Percentiles rank a stretch among this genome's conserved stretches.
Evolutionary conservation across 2,797 vertebrate genomes (phyloP).

Genomic region (Myiothlypis coronata): DNA sequence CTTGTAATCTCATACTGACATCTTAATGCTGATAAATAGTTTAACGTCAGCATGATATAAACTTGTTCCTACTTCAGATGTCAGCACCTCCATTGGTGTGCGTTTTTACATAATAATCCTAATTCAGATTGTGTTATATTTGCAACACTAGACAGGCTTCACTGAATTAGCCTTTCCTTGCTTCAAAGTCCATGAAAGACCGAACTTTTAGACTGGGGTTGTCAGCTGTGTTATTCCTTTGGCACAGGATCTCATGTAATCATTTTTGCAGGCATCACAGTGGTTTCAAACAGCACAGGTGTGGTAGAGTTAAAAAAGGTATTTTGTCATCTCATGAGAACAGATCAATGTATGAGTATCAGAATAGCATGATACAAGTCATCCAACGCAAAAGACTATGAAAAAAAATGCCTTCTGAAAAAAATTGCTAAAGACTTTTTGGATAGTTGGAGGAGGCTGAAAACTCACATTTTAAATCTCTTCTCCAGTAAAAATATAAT

Average conservation of each 20-base stretch:
- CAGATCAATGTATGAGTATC: not conserved
- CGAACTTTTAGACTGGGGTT: not conserved
- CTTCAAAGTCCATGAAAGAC: not conserved
- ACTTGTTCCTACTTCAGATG: not conserved
- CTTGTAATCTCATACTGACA: constrained; percentile 32
- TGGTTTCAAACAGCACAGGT: not conserved
- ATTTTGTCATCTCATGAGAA: not conserved
- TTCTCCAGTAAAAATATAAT: not conserved
- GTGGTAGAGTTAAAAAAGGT: not conserved
- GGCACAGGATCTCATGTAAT: not conserved
- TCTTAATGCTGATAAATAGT: constrained; percentile 46
- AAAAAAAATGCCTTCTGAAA: not conserved
- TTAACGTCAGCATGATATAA: not conserved
- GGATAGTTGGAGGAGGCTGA: too few relatives aligned
- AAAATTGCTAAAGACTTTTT: not conserved
- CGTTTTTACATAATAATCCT: not conserved
- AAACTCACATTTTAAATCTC: not conserved
- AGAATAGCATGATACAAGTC: not conserved
- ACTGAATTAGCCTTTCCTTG: not conserved
- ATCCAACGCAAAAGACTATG: not conserved
- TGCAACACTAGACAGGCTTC: not conserved
- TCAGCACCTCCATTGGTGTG: not conserved
- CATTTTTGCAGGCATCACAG: not conserved
- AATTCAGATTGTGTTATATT: not conserved
- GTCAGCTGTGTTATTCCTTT: not conserved